These are phyloP conservation scores for Alectura lathami DNA, from an alignment of 2,113 vertebrate species.

Conservation along the genomic window DNA sequence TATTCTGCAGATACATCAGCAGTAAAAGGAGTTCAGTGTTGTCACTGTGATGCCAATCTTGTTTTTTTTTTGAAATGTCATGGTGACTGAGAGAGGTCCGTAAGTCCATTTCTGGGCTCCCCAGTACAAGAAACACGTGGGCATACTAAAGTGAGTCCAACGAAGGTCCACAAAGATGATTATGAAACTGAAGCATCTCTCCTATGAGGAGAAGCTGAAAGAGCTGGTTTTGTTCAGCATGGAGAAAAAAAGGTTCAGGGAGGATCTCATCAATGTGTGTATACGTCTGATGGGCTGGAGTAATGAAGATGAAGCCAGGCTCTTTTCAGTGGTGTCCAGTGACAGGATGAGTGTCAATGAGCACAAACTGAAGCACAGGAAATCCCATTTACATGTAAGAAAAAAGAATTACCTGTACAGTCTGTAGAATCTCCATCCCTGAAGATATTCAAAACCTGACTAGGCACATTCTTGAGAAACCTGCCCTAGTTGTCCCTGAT, in stretches of 20 bases:
- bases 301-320: neutral
- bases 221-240: neutral
- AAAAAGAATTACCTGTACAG: neutral
- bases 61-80: neutral
- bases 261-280: neutral
- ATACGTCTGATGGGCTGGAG: neutral
- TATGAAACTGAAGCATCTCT: neutral
- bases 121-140: neutral
- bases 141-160: neutral
- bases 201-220: neutral
- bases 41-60: neutral
- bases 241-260: neutral
- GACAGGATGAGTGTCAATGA: neutral
- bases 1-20: neutral
- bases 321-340: neutral
- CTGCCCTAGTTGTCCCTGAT: neutral
- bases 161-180: neutral
- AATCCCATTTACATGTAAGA: neutral
- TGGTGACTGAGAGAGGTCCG: neutral
- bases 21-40: neutral
- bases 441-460: neutral
- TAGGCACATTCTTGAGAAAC: neutral
- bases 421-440: neutral
- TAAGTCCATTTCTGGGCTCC: neutral
- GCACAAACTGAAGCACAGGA: neutral